Evolutionary conservation across 2,113 vertebrate genomes (phyloP), one percentile per base, ranked within the genome.

Genomic region (Manacus vitellinus): DNA sequence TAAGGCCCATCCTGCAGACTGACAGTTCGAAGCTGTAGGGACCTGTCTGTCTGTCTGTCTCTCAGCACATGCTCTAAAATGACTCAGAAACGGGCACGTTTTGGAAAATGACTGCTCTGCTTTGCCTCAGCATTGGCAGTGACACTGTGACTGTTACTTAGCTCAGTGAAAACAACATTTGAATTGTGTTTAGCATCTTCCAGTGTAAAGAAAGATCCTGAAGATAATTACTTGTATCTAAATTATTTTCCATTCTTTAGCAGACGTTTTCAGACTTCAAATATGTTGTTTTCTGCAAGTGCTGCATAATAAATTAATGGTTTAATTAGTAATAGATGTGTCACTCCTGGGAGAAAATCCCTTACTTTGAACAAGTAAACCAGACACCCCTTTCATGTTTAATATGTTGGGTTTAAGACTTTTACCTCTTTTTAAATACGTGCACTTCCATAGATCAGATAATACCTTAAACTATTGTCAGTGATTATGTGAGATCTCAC

Each of bases 381-480:
- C 79, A 96, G 95, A 97, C 94, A 89, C 88, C 41, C 41, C 96
- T 96, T 97, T 97, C 92, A 97, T 94, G 89, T 98, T 96, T 97
- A 97, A 95, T 96, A 80, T 96, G 96, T 97, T 97, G 92, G 93
- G 96, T 97, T 98, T 94, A 97, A 98, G 97, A 96, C 97, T 97
- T 98, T 97, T 96, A 96, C 96, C 94, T 96, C 91, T 96, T 97
- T 97, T 94, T 94, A 96, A 95, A 97, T 95, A 96, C 94, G 73
- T 95, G 95, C 91, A 94, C 90, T 97, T 97, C 97, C 93, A 96
- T 82, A 98, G 97, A 98, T 98, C 98, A 98, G 95, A 97, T 98
- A 97, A 98, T 97, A 96, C 96, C 97, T 97, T 97, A 97, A 98
- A 98, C 97, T 97, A 97, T 98, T 98, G 98, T 98, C 97, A 97